A percentile compares a stretch with the other conserved stretches of the same genome.
phyloP scores from a whole-genome alignment of 2,797 vertebrate species.

The Hipposideros larvatus region DNA sequence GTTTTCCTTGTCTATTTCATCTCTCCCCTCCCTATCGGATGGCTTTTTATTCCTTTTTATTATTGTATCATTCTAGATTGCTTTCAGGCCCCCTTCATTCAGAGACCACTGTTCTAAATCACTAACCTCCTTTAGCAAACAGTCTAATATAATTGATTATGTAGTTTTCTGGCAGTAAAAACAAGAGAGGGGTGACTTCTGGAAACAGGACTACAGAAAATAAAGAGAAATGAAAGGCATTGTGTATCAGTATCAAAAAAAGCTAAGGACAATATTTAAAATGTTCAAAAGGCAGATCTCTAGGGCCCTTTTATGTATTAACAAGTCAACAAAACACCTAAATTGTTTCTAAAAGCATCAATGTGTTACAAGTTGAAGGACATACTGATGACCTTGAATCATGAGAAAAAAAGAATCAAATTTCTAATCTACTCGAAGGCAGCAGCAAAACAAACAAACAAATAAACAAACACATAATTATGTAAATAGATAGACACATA shows the following conservation, averaged over 20 bases:
- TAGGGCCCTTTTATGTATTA: background rate
- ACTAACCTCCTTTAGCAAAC: background rate
- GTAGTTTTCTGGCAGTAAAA: background rate
- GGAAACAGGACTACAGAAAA: background rate
- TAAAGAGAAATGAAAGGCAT: background rate
- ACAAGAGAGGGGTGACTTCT: background rate
- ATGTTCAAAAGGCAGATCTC: background rate
- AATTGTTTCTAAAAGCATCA: background rate
- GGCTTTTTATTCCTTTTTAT: background rate
- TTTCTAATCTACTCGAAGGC: background rate
- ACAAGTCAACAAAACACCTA: conserved; percentile 26
- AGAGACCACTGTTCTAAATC: background rate
- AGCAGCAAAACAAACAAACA: background rate
- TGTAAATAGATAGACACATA: background rate
- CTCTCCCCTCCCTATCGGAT: background rate
- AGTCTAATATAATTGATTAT: background rate
- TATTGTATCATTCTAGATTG: background rate
- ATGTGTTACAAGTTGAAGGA: background rate
- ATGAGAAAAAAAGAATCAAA: background rate
- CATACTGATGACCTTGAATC: background rate
- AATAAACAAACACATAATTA: background rate
- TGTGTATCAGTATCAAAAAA: background rate
- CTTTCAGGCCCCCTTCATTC: background rate
- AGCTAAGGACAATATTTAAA: background rate
- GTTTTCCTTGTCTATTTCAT: background rate